These are phyloP conservation scores for Pempheris klunzingeri DNA, from an alignment of 2,797 vertebrate species.

Conservation along the genomic window DNA sequence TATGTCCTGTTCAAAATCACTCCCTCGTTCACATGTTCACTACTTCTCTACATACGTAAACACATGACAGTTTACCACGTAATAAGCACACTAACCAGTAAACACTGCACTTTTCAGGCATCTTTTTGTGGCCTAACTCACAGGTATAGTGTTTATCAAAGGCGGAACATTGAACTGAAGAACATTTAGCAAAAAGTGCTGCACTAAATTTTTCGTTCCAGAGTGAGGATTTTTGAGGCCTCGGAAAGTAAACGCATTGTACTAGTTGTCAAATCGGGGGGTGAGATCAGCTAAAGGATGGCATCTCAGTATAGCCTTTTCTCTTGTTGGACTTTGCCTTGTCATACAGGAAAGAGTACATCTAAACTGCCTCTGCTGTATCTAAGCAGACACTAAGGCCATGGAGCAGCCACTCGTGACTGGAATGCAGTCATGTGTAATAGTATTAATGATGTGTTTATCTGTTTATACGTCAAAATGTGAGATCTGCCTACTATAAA, in stretches of 20 bases:
- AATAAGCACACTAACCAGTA: no score
- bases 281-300: not conserved
- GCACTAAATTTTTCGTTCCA: not conserved
- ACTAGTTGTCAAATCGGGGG: not conserved
- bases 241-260: slow-evolving; percentile 1
- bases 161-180: not conserved
- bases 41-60: not conserved
- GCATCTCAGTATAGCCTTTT: not conserved
- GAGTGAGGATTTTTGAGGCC: not conserved
- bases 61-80: no score
- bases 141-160: not conserved
- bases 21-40: not conserved
- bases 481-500: not conserved
- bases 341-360: not conserved
- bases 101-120: not conserved
- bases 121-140: not conserved
- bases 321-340: slow-evolving; percentile 2
- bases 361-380: not conserved
- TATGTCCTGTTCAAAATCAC: slow-evolving; percentile 13
- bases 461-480: not conserved
- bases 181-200: not conserved
- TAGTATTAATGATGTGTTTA: not conserved
- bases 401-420: not conserved
- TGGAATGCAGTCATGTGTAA: not conserved
- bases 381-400: not conserved